A percentile compares a stretch with the other conserved stretches of the same genome.
Conservation (phyloP, 2,797 vertebrate species). For the Benthosema pterotum region DNA sequence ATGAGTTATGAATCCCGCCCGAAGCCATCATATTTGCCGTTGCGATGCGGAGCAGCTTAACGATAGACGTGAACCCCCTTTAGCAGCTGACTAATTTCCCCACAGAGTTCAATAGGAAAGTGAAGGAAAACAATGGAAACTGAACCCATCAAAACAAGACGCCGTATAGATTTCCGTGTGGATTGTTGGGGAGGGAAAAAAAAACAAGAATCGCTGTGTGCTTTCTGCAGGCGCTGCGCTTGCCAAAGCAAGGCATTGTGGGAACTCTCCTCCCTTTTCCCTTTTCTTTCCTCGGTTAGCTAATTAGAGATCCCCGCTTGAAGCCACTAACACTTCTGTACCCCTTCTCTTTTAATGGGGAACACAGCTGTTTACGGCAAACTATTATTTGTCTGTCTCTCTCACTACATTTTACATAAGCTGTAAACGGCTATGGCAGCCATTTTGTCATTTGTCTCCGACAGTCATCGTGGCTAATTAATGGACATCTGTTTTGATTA, state of each 20-base stretch:
- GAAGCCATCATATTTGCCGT: constrained; percentile 1
- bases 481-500: constrained; percentile 83
- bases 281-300: constrained; percentile 39
- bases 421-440: constrained; percentile 61
- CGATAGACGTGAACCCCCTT: neutral
- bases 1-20: neutral
- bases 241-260: constrained; percentile 44
- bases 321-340: constrained; percentile 52
- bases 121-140: constrained; percentile 32
- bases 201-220: neutral
- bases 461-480: constrained; percentile 75
- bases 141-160: constrained; percentile 62
- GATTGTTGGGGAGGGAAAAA: too few species aligned
- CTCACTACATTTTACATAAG: constrained; percentile 66
- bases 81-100: constrained; percentile 18
- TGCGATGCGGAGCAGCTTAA: neutral
- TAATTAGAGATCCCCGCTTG: constrained; percentile 62
- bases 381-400: constrained; percentile 82
- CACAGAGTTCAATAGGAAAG: constrained; percentile 9
- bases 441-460: constrained; percentile 71
- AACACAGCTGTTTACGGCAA: constrained; percentile 80
- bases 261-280: constrained; percentile 40
- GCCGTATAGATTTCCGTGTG: constrained; percentile 48
- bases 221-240: constrained; percentile 37
- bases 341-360: constrained; percentile 58